Conservation (phyloP, 2,888 invertebrate genomes). For the Nephrotoma appendiculata region DNA sequence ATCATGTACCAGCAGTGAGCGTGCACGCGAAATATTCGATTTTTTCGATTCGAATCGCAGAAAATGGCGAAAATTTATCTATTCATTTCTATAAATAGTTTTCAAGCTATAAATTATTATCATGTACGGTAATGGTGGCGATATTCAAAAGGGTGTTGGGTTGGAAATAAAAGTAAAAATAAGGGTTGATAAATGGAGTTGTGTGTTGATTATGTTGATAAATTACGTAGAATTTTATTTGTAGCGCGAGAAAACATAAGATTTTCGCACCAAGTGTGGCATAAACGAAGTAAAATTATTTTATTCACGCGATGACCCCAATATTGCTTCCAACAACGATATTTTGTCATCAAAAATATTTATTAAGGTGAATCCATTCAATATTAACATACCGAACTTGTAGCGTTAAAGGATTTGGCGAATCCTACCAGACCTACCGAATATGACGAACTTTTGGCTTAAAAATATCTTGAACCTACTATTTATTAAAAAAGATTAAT, state of each 20-base stretch:
- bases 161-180: neutral
- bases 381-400: too few relatives aligned
- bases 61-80: neutral
- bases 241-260: neutral
- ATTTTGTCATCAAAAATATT: too few relatives aligned
- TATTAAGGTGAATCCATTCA: too few relatives aligned
- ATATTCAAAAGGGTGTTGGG: neutral
- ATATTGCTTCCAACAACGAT: too few relatives aligned
- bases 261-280: neutral
- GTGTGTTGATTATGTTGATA: neutral
- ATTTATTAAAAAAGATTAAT: too few relatives aligned
- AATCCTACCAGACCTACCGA: too few relatives aligned
- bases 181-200: neutral
- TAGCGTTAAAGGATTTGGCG: too few relatives aligned
- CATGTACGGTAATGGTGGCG: neutral
- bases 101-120: neutral
- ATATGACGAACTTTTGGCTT: too few relatives aligned
- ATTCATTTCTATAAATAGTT: neutral
- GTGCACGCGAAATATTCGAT: neutral
- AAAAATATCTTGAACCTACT: too few relatives aligned
- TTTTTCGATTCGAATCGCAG: neutral
- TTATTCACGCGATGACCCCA: too few relatives aligned
- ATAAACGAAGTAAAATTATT: too few relatives aligned
- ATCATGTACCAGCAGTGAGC: neutral
- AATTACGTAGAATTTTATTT: neutral